Conservation (phyloP, 2,888 invertebrate species). For the Trissoscelio sp. region DNA sequence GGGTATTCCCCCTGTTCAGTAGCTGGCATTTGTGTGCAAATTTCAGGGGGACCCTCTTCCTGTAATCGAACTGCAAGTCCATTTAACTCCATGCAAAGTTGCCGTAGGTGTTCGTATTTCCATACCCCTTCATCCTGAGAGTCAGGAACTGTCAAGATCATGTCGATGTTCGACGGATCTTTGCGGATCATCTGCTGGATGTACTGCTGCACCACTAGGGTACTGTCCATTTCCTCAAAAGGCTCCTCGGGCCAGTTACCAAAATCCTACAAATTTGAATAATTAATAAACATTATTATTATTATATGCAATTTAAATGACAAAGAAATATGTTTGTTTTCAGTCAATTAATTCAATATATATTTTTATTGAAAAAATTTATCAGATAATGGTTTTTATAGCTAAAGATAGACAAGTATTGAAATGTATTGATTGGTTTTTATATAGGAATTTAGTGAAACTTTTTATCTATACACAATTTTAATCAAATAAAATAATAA, state of each 20-base stretch:
- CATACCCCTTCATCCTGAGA: conserved; percentile 99
- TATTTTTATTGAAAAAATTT: no score
- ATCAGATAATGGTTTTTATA: not conserved
- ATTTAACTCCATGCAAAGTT: conserved; percentile 99
- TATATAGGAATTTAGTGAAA: not conserved
- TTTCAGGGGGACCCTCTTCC: conserved; percentile 97
- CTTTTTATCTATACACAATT: not conserved
- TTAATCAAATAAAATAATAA: no score
- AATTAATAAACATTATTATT: not conserved
- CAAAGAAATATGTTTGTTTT: no score
- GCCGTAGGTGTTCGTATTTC: conserved; percentile 99
- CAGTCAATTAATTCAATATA: no score
- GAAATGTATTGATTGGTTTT: not conserved
- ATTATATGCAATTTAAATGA: no score
- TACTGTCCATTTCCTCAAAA: conserved; percentile 99
- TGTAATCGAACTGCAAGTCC: conserved; percentile 98
- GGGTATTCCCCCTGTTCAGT: conserved; percentile 99
- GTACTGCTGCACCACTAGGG: conserved; percentile 98
- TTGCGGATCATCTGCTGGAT: conserved; percentile 98
- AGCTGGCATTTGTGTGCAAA: conserved; percentile 99
- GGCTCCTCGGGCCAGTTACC: conserved; percentile 99
- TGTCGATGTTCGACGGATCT: conserved; percentile 96
- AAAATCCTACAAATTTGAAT: conserved; percentile 90
- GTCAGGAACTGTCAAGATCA: conserved; percentile 97
- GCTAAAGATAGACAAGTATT: not conserved